Evolutionary conservation across 2,113 vertebrate species (phyloP), one percentile per base, ranked within the genome.

Genomic region (Takifugu bimaculatus): DNA sequence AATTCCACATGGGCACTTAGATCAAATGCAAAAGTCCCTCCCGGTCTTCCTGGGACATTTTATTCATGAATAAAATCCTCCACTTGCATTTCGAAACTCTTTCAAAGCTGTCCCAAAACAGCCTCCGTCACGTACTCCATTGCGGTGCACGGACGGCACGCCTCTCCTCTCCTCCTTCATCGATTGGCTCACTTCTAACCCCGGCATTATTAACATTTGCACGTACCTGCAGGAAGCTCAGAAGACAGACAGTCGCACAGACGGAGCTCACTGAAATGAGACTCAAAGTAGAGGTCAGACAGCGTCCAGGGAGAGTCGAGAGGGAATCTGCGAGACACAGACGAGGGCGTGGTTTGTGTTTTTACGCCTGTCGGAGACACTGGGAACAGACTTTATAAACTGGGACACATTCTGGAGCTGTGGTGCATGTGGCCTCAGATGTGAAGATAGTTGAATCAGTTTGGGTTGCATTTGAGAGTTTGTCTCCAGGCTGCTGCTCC

Each of bases 201-300:
- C 72, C 76, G 82, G 82, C 74, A 71, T 83, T 71, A 86, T 81
- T 83, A 48, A 73, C 57, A 81, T 83, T 61, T 70, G 59, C 60
- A 65, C 71, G 49, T 70, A 65, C 70, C 70, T 74, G 68, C 62
- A 60, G 65, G 56, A 68, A 81, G 60, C 66, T 39, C 68, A 63
- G 63, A 68, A 14, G 58, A 48, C 27, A 43, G 69, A 69, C 51
- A 55, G 71, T 68, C 45, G 48, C 35, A 5, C 4, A 28, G 50
- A n/a, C 47, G 54, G 54, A 69, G 51, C 77, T 68, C 62, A 63
- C 74, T 53, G 25, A 32, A 63, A 77, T 75, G 54, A 84, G 62
- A 50, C 74, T 70, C 52, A 70, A 65, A 71, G 63, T 70, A 71
- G 77, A 20, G 32, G 58, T 49, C 43, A 48, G 35, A 10, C 9